These are phyloP conservation scores for Montipora capricornis DNA, from an alignment of 64 coral and sea anemone species.

Conservation along the genomic window DNA sequence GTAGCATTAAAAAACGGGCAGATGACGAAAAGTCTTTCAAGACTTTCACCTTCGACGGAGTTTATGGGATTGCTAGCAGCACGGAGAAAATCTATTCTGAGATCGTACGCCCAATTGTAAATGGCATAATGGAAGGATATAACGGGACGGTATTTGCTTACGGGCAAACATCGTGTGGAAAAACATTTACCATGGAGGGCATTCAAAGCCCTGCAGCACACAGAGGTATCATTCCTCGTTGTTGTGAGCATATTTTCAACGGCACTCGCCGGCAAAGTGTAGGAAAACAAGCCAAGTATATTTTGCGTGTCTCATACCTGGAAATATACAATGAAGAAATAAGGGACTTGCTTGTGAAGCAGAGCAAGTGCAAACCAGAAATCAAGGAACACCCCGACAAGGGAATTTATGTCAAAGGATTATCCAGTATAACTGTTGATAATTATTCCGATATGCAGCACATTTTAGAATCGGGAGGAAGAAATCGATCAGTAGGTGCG, in stretches of 20 bases:
- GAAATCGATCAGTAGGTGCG: conserved; percentile 93
- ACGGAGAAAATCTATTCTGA: conserved; percentile 86
- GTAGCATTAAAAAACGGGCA: conserved; percentile 48
- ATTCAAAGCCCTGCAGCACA: conserved; percentile 50
- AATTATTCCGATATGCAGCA: conserved; percentile 85
- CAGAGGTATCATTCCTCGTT: conserved; percentile 83
- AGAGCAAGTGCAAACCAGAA: conserved; percentile 76
- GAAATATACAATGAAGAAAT: conserved; percentile 98
- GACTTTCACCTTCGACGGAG: conserved; percentile 85
- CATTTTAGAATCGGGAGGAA: conserved; percentile 76
- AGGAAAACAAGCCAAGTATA: conserved; percentile 62
- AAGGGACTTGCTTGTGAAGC: conserved; percentile 81
- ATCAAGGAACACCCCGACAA: conserved; percentile 94
- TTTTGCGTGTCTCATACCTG: conserved; percentile 87
- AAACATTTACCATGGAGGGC: conserved; percentile 94
- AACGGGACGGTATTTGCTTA: conserved; percentile 94
- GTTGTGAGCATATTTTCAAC: conserved; percentile 85
- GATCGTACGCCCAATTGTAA: conserved; percentile 89
- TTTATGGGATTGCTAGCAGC: conserved; percentile 70
- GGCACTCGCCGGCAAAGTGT: conserved; percentile 32
- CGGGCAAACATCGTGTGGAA: conserved; percentile 91
- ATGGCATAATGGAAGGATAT: conserved; percentile 87
- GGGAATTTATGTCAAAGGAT: conserved; percentile 90
- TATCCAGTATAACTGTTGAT: conserved; percentile 90
- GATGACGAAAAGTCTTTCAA: conserved; percentile 58